phyloP scores from a whole-genome alignment of 2,888 invertebrate species.

The Nipponacmea schrenckii region DNA sequence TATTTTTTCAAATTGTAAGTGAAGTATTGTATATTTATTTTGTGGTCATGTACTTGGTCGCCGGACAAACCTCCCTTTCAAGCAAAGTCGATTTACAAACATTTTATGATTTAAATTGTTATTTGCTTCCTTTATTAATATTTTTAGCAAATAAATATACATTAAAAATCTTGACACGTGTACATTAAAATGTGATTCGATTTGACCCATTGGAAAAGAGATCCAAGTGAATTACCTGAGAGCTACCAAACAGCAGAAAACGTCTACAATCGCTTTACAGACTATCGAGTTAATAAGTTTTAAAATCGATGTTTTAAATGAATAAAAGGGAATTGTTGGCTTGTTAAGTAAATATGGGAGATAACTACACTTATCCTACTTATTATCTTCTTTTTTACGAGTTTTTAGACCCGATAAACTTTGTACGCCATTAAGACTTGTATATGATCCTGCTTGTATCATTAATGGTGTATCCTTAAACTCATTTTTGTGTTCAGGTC shows the following conservation, averaged over 20 bases:
- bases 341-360: not conserved
- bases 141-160: constrained; percentile 13
- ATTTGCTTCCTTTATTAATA: not conserved
- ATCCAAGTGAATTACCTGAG: constrained; percentile 12
- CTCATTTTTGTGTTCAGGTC: constrained; percentile 12
- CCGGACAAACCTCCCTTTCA: not conserved
- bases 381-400: constrained; percentile 17
- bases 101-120: constrained; percentile 10
- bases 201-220: constrained; percentile 23
- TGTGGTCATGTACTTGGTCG: too few relatives aligned
- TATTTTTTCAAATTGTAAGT: constrained; percentile 5
- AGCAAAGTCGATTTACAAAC: too few relatives aligned
- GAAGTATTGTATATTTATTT: not conserved
- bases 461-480: constrained; percentile 10
- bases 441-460: constrained; percentile 21
- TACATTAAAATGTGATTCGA: constrained; percentile 3
- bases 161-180: constrained; percentile 12
- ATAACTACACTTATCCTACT: constrained; percentile 6
- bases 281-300: too few relatives aligned
- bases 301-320: constrained; percentile 6
- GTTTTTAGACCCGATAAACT: constrained; percentile 13
- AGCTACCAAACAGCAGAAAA: constrained; percentile 15
- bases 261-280: constrained; percentile 16
- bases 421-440: constrained; percentile 17
- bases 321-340: not conserved